Evolutionary conservation across 1,140 invertebrate genomes (phyloP).

Genomic region (Drosophila mauritiana): DNA sequence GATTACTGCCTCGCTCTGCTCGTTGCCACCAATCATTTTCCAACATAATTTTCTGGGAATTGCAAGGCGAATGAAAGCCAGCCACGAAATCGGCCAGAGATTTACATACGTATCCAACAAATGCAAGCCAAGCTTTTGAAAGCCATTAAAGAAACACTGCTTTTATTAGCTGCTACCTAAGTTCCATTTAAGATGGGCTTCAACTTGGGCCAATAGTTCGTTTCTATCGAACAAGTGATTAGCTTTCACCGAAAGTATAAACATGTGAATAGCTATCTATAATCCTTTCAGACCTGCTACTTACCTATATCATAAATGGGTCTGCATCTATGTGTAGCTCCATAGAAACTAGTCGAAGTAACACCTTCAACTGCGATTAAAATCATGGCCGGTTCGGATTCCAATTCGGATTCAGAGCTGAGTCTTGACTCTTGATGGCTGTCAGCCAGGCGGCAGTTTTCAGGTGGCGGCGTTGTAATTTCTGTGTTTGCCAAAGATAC

Average conservation of each 20-base stretch:
- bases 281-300: background rate
- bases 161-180: constrained; percentile 6
- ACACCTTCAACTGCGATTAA: constrained; percentile 52
- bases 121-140: constrained; percentile 24
- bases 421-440: constrained; percentile 24
- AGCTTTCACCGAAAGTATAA: constrained; percentile 8
- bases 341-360: constrained; percentile 28
- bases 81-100: constrained; percentile 42
- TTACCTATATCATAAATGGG: background rate
- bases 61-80: constrained; percentile 37
- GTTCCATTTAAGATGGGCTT: background rate
- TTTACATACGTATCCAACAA: constrained; percentile 54
- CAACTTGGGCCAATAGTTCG: background rate
- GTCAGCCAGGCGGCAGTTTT: constrained; percentile 26
- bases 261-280: background rate
- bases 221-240: constrained; percentile 11
- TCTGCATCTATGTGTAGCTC: background rate
- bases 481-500: constrained; percentile 67
- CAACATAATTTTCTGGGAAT: constrained; percentile 69
- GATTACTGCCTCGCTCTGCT: constrained; percentile 31
- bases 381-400: constrained; percentile 34
- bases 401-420: too few relatives aligned
- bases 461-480: constrained; percentile 60
- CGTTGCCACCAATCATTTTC: constrained; percentile 52
- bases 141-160: constrained; percentile 18